Evolutionary conservation across 2,888 invertebrate genomes (phyloP), one percentile per base, ranked within the genome.

Genomic region (Drosophila falleni): DNA sequence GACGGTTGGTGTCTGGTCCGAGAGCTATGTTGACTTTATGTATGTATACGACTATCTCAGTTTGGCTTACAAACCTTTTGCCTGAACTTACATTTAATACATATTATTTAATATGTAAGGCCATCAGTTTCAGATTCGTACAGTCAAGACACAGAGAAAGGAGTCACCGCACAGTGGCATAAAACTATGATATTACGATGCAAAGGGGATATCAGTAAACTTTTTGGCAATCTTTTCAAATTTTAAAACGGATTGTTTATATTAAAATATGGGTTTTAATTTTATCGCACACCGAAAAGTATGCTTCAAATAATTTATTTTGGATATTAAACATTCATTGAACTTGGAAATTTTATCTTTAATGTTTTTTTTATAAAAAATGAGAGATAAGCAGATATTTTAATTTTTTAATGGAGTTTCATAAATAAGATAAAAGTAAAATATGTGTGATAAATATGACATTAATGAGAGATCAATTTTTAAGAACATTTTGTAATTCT

Each of bases 51-150:
- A 37, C 29, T 65, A 70, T 74, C 63, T 74, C 68, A 64, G 78
- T 65, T 78, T 72, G 75, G 73, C 64, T 80, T 84, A 84, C 87
- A 84, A 84, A 87, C 84, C 87, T 84, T 87, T 85, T 56, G 71
- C 50, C 75, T 58, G 72, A 65, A 69, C 71, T 78, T 60, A 71
- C 66, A 71, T 39, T 63, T 51, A 11, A 35, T 44, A 51, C 44
- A 73, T 56, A 42, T 51, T 51, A 31, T 31, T 61, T 51, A 33
- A 49, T 63, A 44, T 60, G 64, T 37, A 33, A 49, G 64, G 44
- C 47, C 70, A 58, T 84, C 55, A 58, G 63, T 73, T 68, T 60
- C 47, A 54, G 49, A 35, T n/a, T 42, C 31, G 50, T 54, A 70
- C 47, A 78, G 73, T 68, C 73, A 23, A 64, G 76, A 71, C 66